These are phyloP conservation scores for Buteo buteo DNA, from an alignment of 2,113 vertebrate genomes.

Conservation along the genomic window DNA sequence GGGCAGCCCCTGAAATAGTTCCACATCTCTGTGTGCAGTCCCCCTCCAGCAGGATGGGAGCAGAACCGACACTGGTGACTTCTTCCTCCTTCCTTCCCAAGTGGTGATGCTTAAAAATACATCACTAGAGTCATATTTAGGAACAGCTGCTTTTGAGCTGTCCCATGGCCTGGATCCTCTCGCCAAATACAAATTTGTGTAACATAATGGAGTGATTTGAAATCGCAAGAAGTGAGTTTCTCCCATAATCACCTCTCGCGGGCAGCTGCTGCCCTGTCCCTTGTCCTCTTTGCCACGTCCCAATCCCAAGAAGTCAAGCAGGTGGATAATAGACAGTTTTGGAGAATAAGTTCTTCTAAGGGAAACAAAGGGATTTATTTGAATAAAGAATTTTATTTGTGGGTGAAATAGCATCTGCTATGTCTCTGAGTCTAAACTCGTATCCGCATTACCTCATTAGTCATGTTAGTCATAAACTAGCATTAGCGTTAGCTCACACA, in stretches of 20 bases:
- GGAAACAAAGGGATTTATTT: not conserved
- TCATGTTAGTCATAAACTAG: not conserved
- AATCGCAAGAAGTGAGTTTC: not conserved
- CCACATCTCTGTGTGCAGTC: not conserved
- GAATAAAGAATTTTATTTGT: not conserved
- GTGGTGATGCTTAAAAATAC: not conserved
- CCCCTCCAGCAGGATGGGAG: not conserved
- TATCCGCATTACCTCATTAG: not conserved
- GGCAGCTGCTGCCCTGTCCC: not conserved
- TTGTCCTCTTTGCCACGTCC: not conserved
- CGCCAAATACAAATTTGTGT: rapidly evolving
- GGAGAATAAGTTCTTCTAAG: not conserved
- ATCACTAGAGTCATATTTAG: not conserved
- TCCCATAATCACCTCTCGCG: not conserved
- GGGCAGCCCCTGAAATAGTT: not conserved
- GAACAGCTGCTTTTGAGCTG: not conserved
- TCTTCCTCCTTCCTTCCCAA: not conserved
- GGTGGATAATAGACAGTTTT: not conserved
- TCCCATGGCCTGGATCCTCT: not conserved
- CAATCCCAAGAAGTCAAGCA: not conserved
- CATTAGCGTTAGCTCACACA: not conserved
- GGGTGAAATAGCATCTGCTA: not conserved
- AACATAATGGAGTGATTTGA: rapidly evolving
- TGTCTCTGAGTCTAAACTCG: not conserved
- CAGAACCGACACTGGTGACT: not conserved